Base-by-base conservation (phyloP, 2,888 invertebrate species). In the Pyralis farinalis region DNA sequence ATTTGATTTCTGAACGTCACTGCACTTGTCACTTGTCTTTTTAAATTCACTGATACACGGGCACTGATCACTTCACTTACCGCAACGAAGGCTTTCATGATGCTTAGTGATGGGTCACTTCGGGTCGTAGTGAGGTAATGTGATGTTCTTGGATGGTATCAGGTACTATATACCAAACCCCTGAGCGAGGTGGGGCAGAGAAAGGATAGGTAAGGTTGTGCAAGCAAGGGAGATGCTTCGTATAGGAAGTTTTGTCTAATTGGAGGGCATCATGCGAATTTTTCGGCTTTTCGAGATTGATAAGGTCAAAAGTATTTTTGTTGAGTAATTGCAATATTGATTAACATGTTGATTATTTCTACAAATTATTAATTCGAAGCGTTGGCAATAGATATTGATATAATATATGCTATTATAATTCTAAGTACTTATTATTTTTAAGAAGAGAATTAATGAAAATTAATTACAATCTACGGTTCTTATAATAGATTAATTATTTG, bases 81-180 rank as follows among this genome's bases (percentile, higher is more conserved):
- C 88, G 88, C 87, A 79, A 84, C 83, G 83, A 85, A 88, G 84
- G 86, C 79, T 79, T 79, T 88, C 88, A 88, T 88, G 83, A 49
- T 87, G 85, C 68, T 72, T 81, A 74, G 75, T 80, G 77, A 72
- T 80, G 77, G 81, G 82, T 83, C 84, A 86, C 84, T 80, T 70
- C 73, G 80, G 82, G 68, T 76, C 71, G 71, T 70, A 58, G 73
- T 71, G 83, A 76, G 80, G 81, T 77, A 72, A 67, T 86, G 84
- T 85, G 85, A 71, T 78, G 79, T 47, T 16, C 59, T 48, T 57
- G 70, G 72, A 65, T 65, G 66, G 57, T 66, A 71, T 60, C 72
- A 58, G 74, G 63, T 62, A 75, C 78, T 87, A 87, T 87, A 87
- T 86, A 86, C 65, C 68, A 71, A 65, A 63, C 67, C 58, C 60